phyloP scores from a whole-genome alignment of 2,888 invertebrate genomes.

The Tuberolachnus salignus region DNA sequence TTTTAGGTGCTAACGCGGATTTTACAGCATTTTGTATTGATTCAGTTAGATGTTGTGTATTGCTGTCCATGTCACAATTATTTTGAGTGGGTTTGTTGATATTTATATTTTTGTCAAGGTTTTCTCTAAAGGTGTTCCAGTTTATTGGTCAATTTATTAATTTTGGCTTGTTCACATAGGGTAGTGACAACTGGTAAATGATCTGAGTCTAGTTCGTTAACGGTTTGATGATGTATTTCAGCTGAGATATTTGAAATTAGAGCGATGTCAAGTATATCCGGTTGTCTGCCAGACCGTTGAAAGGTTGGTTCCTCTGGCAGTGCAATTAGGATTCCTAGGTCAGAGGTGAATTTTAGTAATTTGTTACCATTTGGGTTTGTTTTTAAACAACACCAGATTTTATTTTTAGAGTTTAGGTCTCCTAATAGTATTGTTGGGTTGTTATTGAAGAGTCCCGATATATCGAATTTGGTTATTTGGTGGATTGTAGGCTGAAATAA shows the following conservation, averaged over 20 bases:
- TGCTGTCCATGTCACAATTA: neutral
- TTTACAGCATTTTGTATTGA: constrained; percentile 20
- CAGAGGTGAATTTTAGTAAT: too few species aligned
- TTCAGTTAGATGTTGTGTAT: constrained; percentile 12
- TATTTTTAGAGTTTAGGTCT: too few species aligned
- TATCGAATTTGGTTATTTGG: too few species aligned
- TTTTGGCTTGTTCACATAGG: constrained; percentile 3
- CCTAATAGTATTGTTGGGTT: too few species aligned
- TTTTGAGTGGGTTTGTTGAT: too few species aligned
- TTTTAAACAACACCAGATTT: too few species aligned
- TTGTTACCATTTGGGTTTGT: too few species aligned
- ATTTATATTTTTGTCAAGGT: constrained; percentile 26
- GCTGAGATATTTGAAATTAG: constrained; percentile 3
- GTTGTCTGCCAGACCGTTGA: constrained; percentile 34
- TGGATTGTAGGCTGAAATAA: too few species aligned
- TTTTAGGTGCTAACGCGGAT: neutral
- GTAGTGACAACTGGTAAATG: constrained; percentile 17
- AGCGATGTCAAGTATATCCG: neutral
- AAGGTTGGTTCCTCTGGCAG: constrained; percentile 6
- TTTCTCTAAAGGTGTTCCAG: constrained; percentile 23
- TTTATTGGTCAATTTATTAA: constrained; percentile 21
- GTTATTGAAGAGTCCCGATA: too few species aligned
- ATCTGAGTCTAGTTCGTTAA: constrained; percentile 16
- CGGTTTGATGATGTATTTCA: constrained; percentile 16
- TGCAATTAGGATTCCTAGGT: too few species aligned